Evolutionary conservation across 2,888 invertebrate genomes (phyloP), one percentile per base, ranked within the genome.

Genomic region (Paralinhomoeus sp.): DNA sequence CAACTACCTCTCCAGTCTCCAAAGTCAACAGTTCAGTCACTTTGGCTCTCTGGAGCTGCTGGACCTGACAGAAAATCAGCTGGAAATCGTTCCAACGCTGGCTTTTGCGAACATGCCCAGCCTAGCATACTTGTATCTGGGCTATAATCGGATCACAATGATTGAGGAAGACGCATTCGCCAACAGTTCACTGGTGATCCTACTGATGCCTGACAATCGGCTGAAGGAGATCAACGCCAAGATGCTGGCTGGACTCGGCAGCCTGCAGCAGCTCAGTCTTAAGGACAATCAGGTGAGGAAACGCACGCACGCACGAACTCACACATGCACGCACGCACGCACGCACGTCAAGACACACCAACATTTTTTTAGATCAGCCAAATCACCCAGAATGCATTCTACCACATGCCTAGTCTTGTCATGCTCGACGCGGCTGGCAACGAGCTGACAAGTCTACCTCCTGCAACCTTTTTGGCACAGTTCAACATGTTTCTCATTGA

Each of bases 341-440:
- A n/a, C 13, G 22, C 15, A n/a, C 17, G 5, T 22, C 13, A 40
- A 37, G 12, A 24, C 38, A n/a, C n/a, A 5, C 41, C 2, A 35
- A 34, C 24, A 23, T 33, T 18, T 17, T 51, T 56, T 50, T 44
- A 60, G 60, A 56, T 61, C 33, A 48, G 45, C n/a, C 38, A 43
- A 3, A 48, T 62, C n/a, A 49, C 57, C 44, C 53, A 52, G 42
- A 58, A 57, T 43, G 55, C 61, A n/a, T 61, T 61, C 51, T 53
- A 57, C 44, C 51, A 55, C 35, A 55, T 54, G 37, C 54, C 59
- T 2, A 51, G 54, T 2, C 44, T 61, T 15, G 57, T 56, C 22
- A 57, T 61, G 54, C 41, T 61, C 24, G 61, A 61, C 44, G 46
- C 62, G 36, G 53, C 56, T 18, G 45, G 56, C 35, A 61, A 61